These are phyloP conservation scores for Ellobius talpinus DNA, from an alignment of 2,113 vertebrate species.

Conservation along the genomic window DNA sequence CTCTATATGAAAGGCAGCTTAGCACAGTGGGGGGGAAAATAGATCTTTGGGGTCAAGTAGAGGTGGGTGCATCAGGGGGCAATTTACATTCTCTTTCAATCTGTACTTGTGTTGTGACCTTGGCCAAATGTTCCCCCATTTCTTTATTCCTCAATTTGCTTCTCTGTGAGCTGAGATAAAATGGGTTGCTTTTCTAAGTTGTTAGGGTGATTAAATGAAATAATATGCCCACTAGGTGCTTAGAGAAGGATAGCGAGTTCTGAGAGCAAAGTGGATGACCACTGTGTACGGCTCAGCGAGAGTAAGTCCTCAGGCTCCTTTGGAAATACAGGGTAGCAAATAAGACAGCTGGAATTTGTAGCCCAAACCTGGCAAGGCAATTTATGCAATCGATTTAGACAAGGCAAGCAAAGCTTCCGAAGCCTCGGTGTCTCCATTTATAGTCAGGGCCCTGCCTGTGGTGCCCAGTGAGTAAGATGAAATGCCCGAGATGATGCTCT, in stretches of 20 bases:
- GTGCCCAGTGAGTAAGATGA: not conserved
- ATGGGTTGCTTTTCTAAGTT: not conserved
- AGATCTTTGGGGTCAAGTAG: not conserved
- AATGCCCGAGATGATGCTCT: not conserved
- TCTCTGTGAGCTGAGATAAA: not conserved
- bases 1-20: not conserved
- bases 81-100: not conserved
- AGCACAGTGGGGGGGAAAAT: not conserved
- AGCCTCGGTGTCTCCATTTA: not conserved
- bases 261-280: not conserved
- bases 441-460: not conserved
- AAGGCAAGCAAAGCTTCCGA: not conserved
- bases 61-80: not conserved
- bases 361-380: not conserved
- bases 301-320: not conserved
- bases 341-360: not conserved
- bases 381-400: not conserved
- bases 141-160: slow-evolving; percentile 50
- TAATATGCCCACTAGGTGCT: not conserved
- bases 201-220: not conserved
- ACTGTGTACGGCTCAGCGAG: too few relatives aligned
- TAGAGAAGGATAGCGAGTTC: not conserved
- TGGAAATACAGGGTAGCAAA: not conserved
- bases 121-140: not conserved
- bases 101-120: slow-evolving; percentile 22